Evolutionary conservation across 2,113 vertebrate genomes (phyloP).

Genomic region (Alexandromys fortis): DNA sequence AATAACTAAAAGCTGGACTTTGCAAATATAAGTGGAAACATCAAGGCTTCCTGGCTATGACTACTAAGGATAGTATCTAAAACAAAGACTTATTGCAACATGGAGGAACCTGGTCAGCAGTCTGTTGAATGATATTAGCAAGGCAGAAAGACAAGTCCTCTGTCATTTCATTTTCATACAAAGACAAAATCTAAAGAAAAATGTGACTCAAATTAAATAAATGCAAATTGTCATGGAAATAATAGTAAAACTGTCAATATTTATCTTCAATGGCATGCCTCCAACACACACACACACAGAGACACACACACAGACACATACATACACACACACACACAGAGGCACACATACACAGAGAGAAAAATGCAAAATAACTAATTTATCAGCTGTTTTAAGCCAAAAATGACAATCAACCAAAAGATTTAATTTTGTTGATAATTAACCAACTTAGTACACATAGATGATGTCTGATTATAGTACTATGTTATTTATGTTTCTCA

Average conservation of each 20-base stretch:
- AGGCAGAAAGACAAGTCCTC: neutral
- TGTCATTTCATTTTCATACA: neutral
- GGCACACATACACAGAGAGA: too few species aligned
- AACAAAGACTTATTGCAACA: neutral
- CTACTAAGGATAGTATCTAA: neutral
- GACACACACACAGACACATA: too few species aligned
- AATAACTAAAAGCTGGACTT: neutral
- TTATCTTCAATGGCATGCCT: neutral
- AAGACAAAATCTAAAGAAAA: neutral
- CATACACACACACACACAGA: too few species aligned
- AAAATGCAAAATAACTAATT: neutral
- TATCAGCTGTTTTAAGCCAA: neutral
- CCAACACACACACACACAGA: neutral
- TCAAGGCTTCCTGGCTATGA: too few species aligned
- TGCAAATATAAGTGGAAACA: neutral
- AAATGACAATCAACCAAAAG: neutral
- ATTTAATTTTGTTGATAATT: neutral
- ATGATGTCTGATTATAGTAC: neutral
- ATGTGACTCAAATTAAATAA: neutral
- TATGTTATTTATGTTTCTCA: neutral
- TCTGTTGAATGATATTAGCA: neutral
- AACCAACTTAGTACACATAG: neutral
- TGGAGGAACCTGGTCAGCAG: neutral
- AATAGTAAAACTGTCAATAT: neutral
- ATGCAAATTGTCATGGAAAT: neutral